Conservation (phyloP, 2,113 vertebrate genomes). For the Myrmecobius fasciatus region DNA sequence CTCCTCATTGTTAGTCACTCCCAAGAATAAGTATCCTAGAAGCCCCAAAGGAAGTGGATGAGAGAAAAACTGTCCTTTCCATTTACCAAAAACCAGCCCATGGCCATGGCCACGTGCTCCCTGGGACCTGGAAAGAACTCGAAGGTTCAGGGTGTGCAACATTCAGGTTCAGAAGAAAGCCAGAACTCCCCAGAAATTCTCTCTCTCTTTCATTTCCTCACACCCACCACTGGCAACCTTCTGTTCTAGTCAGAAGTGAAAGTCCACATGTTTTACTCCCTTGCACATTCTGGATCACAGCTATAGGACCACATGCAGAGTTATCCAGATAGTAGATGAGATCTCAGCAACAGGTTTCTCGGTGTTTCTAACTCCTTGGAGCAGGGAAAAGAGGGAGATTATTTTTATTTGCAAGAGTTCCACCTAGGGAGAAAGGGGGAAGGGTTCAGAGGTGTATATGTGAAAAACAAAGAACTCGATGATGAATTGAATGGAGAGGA, state of each 20-base stretch:
- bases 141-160: background rate
- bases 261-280: background rate
- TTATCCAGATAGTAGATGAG: background rate
- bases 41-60: background rate
- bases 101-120: background rate
- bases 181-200: background rate
- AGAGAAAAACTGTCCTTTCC: background rate
- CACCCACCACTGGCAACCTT: background rate
- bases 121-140: background rate
- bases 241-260: background rate
- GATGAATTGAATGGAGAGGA: background rate
- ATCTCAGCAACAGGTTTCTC: constrained; percentile 1
- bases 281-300: background rate
- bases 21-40: background rate
- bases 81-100: background rate
- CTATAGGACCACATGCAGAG: background rate
- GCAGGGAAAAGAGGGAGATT: background rate
- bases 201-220: background rate
- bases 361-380: background rate
- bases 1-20: background rate
- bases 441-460: background rate
- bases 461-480: background rate
- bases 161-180: background rate
- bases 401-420: background rate
- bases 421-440: background rate